Percentiles rank a stretch among this genome's conserved stretches.
phyloP scores from a whole-genome alignment of 2,113 vertebrate species.

The Tor tambroides region DNA sequence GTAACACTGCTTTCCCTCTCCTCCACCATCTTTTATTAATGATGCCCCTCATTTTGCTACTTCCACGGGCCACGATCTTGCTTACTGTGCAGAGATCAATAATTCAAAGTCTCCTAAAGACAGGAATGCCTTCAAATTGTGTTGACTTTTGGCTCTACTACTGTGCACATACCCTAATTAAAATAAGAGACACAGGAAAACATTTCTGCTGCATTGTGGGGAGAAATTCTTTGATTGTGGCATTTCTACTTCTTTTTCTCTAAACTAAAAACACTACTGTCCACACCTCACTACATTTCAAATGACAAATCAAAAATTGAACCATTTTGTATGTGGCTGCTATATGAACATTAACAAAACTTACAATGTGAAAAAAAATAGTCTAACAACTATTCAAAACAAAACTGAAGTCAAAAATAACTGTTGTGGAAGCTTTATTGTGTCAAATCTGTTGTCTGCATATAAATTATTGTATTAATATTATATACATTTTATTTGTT shows the following conservation, averaged over 20 bases:
- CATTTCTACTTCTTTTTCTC: neutral
- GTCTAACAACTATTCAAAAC: too few species aligned
- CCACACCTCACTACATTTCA: neutral
- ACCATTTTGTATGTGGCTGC: neutral
- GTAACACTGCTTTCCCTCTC: slow-evolving; percentile 13
- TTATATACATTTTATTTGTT: neutral
- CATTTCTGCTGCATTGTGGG: slow-evolving; percentile 16
- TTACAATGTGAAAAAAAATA: neutral
- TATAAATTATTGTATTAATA: too few species aligned
- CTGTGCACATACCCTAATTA: slow-evolving; percentile 7
- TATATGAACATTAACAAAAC: too few species aligned
- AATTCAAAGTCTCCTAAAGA: slow-evolving; percentile 56
- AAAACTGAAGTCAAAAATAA: too few species aligned
- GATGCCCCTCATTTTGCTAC: slow-evolving; percentile 49
- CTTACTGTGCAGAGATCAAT: slow-evolving; percentile 59
- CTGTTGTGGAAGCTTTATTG: too few species aligned
- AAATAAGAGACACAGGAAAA: slow-evolving; percentile 17
- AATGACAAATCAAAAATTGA: neutral
- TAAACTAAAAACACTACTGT: neutral
- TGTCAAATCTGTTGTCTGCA: neutral
- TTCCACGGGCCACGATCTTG: slow-evolving; percentile 51
- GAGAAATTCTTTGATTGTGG: neutral
- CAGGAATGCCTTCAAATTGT: slow-evolving; percentile 48
- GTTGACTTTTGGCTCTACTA: slow-evolving; percentile 26
- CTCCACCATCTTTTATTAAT: slow-evolving; percentile 57